A percentile compares a stretch with the other conserved stretches of the same genome.
These are phyloP conservation scores for Pseudomugil tenellus DNA, from an alignment of 2,797 vertebrate genomes.

Conservation along the genomic window DNA sequence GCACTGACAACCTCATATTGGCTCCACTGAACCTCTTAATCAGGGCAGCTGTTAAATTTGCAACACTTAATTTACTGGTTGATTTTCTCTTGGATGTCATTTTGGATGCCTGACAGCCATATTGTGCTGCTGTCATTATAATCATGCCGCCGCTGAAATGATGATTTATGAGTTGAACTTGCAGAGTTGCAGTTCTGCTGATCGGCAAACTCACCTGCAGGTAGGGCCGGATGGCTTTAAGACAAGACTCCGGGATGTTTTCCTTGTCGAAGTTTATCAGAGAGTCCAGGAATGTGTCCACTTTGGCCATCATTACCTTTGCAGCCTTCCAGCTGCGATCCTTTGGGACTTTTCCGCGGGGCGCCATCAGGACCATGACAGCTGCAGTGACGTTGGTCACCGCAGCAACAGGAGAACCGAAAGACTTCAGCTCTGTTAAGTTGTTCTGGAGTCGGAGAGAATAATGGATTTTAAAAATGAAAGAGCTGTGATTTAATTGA, in stretches of 20 bases:
- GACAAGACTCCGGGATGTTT: conserved; percentile 92
- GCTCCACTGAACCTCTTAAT: conserved; percentile 55
- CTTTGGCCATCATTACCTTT: conserved; percentile 90
- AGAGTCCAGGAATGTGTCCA: conserved; percentile 91
- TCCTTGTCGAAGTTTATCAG: conserved; percentile 92
- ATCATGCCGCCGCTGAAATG: conserved; percentile 40
- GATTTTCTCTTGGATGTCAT: conserved; percentile 55
- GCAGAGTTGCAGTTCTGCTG: conserved; percentile 13
- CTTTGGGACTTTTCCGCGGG: conserved; percentile 88
- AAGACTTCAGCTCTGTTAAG: conserved; percentile 94
- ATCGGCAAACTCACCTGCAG: conserved; percentile 72
- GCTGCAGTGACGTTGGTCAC: conserved; percentile 94
- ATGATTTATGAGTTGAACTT: conserved; percentile 34
- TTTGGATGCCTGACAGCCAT: conserved; percentile 40
- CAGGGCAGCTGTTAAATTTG: conserved; percentile 57
- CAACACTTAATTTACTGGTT: conserved; percentile 54
- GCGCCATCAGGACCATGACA: conserved; percentile 92
- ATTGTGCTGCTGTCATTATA: conserved; percentile 47
- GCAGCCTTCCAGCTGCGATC: conserved; percentile 97
- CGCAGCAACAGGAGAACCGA: conserved; percentile 88
- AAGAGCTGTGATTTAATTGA: conserved; percentile 51
- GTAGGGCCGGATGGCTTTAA: conserved; percentile 92
- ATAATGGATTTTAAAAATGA: conserved; percentile 28
- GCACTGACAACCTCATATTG: conserved; percentile 15
- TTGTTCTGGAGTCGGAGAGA: conserved; percentile 85